phyloP scores from a whole-genome alignment of 2,888 invertebrate genomes.

The Eristalis tenax region DNA sequence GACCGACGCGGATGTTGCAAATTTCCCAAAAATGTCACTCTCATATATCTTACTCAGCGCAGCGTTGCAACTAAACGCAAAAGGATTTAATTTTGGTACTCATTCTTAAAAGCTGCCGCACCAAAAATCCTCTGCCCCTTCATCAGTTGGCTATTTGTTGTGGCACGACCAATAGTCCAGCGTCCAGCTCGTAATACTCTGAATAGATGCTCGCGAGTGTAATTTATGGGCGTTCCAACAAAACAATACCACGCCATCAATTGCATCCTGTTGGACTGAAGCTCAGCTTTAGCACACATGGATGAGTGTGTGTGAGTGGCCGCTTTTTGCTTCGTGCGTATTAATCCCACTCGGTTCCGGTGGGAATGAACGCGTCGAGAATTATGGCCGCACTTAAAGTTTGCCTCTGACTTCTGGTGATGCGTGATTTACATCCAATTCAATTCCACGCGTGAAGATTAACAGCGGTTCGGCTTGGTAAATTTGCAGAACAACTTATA shows the following conservation, averaged over 20 bases:
- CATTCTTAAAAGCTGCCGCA: conserved; percentile 15
- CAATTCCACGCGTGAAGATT: conserved; percentile 50
- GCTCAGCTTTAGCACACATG: conserved; percentile 21
- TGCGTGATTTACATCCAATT: conserved; percentile 66
- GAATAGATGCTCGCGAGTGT: conserved; percentile 40
- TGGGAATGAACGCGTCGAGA: conserved; percentile 37
- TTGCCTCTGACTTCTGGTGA: conserved; percentile 63
- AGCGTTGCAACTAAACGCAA: conserved; percentile 36
- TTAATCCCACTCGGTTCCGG: conserved; percentile 57
- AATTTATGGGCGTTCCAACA: conserved; percentile 61
- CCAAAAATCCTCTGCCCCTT: background rate
- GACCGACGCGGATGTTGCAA: conserved; percentile 23
- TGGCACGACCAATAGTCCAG: conserved; percentile 20
- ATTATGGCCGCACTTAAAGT: conserved; percentile 50
- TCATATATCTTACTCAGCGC: conserved; percentile 28
- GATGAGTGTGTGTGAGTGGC: background rate
- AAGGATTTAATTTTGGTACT: conserved; percentile 43
- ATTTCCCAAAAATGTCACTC: conserved; percentile 22
- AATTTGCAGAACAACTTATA: conserved; percentile 48
- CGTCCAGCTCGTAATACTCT: conserved; percentile 27
- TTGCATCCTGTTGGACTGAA: conserved; percentile 38
- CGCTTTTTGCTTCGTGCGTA: conserved; percentile 30
- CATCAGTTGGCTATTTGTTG: background rate
- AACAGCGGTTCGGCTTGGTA: conserved; percentile 38
- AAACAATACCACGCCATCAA: conserved; percentile 56